Evolutionary conservation across 2,888 invertebrate species (phyloP).

Genomic region (Oligia fasciuncula): DNA sequence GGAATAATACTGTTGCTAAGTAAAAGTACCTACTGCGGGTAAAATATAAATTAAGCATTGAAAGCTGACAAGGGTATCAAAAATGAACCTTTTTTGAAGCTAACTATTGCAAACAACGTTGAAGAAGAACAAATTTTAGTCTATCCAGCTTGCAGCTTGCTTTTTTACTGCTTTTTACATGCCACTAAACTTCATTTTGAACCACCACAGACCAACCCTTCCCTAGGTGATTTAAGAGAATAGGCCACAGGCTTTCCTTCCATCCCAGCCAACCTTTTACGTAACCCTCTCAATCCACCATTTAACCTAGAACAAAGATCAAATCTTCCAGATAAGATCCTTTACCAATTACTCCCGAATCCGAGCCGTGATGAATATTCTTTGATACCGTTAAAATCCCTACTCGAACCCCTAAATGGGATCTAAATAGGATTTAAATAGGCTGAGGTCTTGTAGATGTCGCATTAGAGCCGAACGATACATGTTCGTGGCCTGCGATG

Average conservation of each 20-base stretch:
- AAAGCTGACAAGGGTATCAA: background rate
- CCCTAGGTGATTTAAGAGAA: background rate
- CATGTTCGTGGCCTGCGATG: constrained; percentile 70
- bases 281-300: background rate
- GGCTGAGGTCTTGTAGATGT: constrained; percentile 72
- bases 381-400: constrained; percentile 57
- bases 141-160: background rate
- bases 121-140: background rate
- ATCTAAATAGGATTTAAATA: constrained; percentile 70
- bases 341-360: constrained; percentile 60
- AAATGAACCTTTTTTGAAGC: background rate
- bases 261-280: background rate
- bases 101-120: background rate
- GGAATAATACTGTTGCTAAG: background rate
- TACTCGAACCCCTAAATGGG: constrained; percentile 65
- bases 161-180: background rate
- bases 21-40: no score
- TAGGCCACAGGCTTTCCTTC: no score
- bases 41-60: background rate
- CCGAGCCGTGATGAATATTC: constrained; percentile 57
- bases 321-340: constrained; percentile 18
- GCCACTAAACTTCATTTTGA: background rate
- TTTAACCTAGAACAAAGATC: constrained; percentile 5
- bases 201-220: no score
- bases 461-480: constrained; percentile 71